These are phyloP conservation scores for Narcine bancroftii DNA, from an alignment of 2,113 vertebrate genomes.

Conservation along the genomic window DNA sequence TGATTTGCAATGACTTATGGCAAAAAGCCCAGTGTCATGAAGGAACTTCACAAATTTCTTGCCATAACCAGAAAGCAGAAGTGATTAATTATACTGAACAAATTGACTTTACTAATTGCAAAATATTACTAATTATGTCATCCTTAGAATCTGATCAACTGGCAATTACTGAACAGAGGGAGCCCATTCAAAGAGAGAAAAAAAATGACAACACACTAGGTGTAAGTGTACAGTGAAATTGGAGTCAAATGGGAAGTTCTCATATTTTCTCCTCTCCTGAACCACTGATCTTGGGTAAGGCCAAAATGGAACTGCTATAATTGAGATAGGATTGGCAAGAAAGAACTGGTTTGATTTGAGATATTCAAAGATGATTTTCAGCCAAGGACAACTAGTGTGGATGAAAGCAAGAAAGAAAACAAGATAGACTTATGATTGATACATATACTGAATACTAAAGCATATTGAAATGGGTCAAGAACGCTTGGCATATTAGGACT, in stretches of 20 bases:
- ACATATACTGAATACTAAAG: background rate
- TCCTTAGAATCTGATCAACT: background rate
- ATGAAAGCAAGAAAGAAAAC: background rate
- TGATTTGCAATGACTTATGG: background rate
- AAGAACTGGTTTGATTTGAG: background rate
- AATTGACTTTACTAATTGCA: background rate
- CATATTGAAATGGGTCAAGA: background rate
- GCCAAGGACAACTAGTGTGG: background rate
- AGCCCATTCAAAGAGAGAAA: background rate
- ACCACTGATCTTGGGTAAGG: no score
- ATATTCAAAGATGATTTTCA: no score
- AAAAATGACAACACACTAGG: background rate
- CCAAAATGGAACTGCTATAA: background rate
- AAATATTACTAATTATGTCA: background rate
- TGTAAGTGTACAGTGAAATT: background rate
- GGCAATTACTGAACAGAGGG: background rate
- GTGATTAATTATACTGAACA: background rate
- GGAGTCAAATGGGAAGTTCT: no score
- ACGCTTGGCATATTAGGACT: background rate
- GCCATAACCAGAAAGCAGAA: background rate
- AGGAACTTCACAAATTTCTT: background rate
- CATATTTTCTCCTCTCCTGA: no score
- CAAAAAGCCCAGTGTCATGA: background rate
- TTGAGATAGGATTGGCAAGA: background rate
- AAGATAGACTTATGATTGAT: background rate